Evolutionary conservation across 2,888 invertebrate species (phyloP), one percentile per base, ranked within the genome.

Genomic region (Tiliacea aurago): DNA sequence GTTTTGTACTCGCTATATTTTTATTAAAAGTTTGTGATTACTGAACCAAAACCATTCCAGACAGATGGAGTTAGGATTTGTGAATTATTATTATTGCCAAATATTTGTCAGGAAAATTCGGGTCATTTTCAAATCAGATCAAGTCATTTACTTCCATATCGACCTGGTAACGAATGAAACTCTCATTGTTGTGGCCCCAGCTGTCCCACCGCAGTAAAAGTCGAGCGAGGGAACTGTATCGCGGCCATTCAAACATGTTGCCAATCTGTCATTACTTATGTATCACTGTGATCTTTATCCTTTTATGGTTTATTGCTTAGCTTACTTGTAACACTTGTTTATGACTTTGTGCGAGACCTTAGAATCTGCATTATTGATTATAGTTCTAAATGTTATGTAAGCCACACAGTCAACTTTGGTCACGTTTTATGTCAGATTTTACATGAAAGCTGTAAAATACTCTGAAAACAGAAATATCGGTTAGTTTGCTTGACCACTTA

Each of bases 211-310:
- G 72, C 20, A 51, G 80, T 59, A 76, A 76, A 81, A 82, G 73
- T 84, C 84, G 81, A 47, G 67, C 84, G 81, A 83, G 82, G 84
- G 82, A 82, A 84, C 69, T 84, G 59, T 70, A 56, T 67, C 81
- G 76, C 47, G 51, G 23, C 47, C 68, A 76, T 70, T 83, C 76
- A 80, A 62, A 69, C 65, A 43, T 6, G 71, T 68, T 74, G 63
- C 67, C 69, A 80, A 75, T 79, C 61, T 68, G 65, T 68, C 68
- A 68, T 80, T 67, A 68, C 51, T 61, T 18, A n/a, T 37, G 61
- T 64, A 65, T 68, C 45, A 56, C 45, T 61, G 63, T 59, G 68
- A 69, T 78, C 47, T 61, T 68, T 73, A 58, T 79, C 75, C 63
- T 67, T 70, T 2, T 51, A 28, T 41, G 43, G 51, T 45, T 13